Conservation (phyloP, 2,797 vertebrate species). For the Rhodeus uyekii region DNA sequence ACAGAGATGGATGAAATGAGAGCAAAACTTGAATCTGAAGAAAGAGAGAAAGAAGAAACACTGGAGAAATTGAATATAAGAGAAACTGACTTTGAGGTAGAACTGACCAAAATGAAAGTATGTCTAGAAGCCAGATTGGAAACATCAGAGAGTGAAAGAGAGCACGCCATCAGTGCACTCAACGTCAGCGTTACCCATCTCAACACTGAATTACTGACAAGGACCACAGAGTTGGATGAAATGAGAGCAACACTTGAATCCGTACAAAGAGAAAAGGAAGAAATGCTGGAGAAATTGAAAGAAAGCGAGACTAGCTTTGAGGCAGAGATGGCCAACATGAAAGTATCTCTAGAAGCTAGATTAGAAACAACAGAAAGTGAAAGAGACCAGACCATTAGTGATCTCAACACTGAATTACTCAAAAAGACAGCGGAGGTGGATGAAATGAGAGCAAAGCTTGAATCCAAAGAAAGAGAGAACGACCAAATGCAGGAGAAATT, state of each 20-base stretch:
- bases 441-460: constrained; percentile 31
- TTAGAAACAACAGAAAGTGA: constrained; percentile 64
- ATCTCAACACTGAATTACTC: constrained; percentile 36
- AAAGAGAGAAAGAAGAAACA: constrained; percentile 27
- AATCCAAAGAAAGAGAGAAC: constrained; percentile 69
- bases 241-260: constrained; percentile 60
- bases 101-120: constrained; percentile 24
- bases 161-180: constrained; percentile 15
- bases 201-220: constrained; percentile 2
- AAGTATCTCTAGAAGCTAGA: constrained; percentile 61
- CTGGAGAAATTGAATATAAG: constrained; percentile 3
- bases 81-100: constrained; percentile 17
- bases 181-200: neutral
- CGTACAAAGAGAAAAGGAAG: constrained; percentile 70
- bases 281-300: neutral
- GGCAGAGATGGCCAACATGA: constrained; percentile 62
- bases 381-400: constrained; percentile 45
- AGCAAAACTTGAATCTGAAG: constrained; percentile 30
- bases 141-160: constrained; percentile 36
- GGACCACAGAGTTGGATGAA: neutral
- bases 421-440: constrained; percentile 59
- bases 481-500: neutral
- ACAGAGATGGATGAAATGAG: constrained; percentile 58
- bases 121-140: constrained; percentile 30
- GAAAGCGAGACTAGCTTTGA: constrained; percentile 60